phyloP scores from a whole-genome alignment of 2,797 vertebrate species.

The Bradypodion ventrale region DNA sequence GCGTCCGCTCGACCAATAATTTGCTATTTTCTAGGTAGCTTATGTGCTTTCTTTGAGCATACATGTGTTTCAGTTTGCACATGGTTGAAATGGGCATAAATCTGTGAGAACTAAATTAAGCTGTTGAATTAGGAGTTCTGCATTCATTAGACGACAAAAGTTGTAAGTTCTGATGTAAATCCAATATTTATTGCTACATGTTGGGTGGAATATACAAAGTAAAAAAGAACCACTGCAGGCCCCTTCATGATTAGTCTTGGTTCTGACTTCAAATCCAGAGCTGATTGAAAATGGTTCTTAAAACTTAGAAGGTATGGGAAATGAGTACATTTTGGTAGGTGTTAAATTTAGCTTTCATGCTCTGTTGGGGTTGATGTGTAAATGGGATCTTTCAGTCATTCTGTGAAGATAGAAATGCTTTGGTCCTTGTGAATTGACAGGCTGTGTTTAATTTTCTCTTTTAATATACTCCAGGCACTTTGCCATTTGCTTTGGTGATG shows the following conservation, averaged over 20 bases:
- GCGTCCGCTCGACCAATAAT: not conserved
- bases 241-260: not conserved
- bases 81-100: not conserved
- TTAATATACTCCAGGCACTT: not conserved
- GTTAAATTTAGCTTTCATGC: not conserved
- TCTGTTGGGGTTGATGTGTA: not conserved
- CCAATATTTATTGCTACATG: not conserved
- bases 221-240: not conserved
- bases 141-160: not conserved
- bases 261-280: not conserved
- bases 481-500: not conserved
- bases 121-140: not conserved
- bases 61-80: not conserved
- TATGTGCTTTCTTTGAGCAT: not conserved
- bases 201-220: not conserved
- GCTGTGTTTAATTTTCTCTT: not conserved
- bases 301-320: not conserved
- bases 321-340: not conserved
- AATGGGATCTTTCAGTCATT: not conserved
- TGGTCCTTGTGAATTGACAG: not conserved
- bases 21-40: not conserved
- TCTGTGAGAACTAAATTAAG: slow-evolving; percentile 8
- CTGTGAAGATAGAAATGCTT: not conserved
- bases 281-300: not conserved
- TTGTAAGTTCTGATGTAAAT: not conserved